These are phyloP conservation scores for Montipora capricornis DNA, from an alignment of 64 coral and sea anemone species.

Conservation along the genomic window DNA sequence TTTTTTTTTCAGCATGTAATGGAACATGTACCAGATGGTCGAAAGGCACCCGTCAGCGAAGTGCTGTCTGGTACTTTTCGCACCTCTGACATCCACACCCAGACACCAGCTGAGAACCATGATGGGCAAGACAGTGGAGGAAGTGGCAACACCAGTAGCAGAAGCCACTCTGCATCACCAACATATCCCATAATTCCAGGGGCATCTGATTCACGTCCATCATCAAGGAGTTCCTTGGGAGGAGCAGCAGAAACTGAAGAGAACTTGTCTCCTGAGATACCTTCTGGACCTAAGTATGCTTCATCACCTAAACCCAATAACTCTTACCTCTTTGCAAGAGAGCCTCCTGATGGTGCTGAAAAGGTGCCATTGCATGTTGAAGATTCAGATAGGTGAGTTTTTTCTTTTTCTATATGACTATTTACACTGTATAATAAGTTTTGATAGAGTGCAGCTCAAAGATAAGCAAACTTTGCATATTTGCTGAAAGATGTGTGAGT, in stretches of 20 bases:
- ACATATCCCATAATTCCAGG: slow-evolving; percentile 78
- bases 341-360: slow-evolving; percentile 97
- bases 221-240: slow-evolving; percentile 83
- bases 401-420: neutral
- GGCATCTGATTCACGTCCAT: slow-evolving; percentile 62
- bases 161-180: slow-evolving; percentile 93
- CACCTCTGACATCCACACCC: slow-evolving; percentile 85
- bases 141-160: slow-evolving; percentile 77
- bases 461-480: no score
- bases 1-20: slow-evolving; percentile 40
- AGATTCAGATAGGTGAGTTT: slow-evolving; percentile 73
- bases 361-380: slow-evolving; percentile 93
- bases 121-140: slow-evolving; percentile 82
- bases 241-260: slow-evolving; percentile 58
- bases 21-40: slow-evolving; percentile 80
- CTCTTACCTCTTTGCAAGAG: slow-evolving; percentile 89
- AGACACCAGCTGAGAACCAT: slow-evolving; percentile 70
- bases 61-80: slow-evolving; percentile 76
- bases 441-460: no score
- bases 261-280: slow-evolving; percentile 76
- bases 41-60: slow-evolving; percentile 81
- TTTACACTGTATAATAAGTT: no score
- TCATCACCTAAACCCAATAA: slow-evolving; percentile 98
- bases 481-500: no score
- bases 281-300: slow-evolving; percentile 83